These are phyloP conservation scores for Noctua comes DNA, from an alignment of 2,888 invertebrate genomes.

Conservation along the genomic window DNA sequence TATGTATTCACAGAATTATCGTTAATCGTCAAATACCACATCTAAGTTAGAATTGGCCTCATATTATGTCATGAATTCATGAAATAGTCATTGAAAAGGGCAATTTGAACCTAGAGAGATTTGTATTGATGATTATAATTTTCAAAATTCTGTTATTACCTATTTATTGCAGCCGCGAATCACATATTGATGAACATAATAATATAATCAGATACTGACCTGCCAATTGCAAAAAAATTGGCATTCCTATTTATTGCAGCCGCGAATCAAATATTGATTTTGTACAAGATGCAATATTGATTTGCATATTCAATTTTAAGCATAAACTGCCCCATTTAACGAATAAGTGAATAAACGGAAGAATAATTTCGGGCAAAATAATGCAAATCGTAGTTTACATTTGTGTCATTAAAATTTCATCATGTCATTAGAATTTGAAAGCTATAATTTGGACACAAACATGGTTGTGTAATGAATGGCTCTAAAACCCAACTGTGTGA, in stretches of 20 bases:
- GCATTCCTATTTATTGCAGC: no score
- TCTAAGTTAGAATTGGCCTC: background rate
- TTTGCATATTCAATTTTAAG: background rate
- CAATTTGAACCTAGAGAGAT: background rate
- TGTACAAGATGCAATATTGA: background rate
- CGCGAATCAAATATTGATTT: background rate
- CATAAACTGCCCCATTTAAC: background rate
- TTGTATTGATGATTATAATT: background rate
- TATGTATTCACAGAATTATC: background rate
- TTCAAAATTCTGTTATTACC: background rate
- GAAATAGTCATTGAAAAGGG: background rate
- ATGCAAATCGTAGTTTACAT: background rate
- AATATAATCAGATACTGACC: background rate
- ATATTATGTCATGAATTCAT: background rate
- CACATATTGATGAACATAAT: background rate
- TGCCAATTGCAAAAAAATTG: no score
- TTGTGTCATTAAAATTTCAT: slow-evolving; percentile 32
- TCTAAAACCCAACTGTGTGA: slow-evolving; percentile 30
- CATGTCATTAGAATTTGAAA: slow-evolving; percentile 29
- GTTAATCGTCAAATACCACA: background rate
- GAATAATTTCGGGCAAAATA: slow-evolving; percentile 4
- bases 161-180: background rate
- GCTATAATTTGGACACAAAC: slow-evolving; percentile 20
- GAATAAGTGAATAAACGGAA: background rate
- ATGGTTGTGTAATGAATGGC: slow-evolving; percentile 4